Evolutionary conservation across 2,113 vertebrate species (phyloP).

Genomic region (Chauna torquata): DNA sequence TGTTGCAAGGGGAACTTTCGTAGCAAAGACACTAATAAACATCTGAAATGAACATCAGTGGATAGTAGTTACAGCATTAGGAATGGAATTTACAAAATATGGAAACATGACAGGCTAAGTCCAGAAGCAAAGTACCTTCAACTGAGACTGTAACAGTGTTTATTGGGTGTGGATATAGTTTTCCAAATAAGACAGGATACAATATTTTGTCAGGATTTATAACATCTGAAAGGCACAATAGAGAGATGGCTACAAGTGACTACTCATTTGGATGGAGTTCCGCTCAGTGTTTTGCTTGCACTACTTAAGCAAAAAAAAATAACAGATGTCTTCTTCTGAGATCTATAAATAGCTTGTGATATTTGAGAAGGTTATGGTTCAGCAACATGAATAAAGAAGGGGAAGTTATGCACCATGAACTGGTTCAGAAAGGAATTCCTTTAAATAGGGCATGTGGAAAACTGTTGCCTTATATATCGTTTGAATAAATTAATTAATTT

Average conservation of each 20-base stretch:
- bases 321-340: background rate
- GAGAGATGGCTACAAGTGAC: background rate
- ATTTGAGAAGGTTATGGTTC: background rate
- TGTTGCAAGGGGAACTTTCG: background rate
- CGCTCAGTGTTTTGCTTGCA: background rate
- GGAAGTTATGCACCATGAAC: background rate
- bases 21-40: background rate
- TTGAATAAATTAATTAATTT: background rate
- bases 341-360: background rate
- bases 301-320: background rate
- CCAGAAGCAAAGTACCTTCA: background rate
- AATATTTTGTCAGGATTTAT: background rate
- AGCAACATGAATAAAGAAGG: background rate
- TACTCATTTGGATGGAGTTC: background rate
- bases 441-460: background rate
- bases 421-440: background rate
- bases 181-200: background rate
- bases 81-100: background rate
- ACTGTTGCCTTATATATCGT: background rate
- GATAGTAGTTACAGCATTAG: background rate
- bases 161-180: background rate
- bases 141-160: background rate
- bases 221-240: background rate
- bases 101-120: background rate
- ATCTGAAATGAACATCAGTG: background rate